phyloP scores from a whole-genome alignment of 2,113 vertebrate species.

The Phylloscopus trochiloides region DNA sequence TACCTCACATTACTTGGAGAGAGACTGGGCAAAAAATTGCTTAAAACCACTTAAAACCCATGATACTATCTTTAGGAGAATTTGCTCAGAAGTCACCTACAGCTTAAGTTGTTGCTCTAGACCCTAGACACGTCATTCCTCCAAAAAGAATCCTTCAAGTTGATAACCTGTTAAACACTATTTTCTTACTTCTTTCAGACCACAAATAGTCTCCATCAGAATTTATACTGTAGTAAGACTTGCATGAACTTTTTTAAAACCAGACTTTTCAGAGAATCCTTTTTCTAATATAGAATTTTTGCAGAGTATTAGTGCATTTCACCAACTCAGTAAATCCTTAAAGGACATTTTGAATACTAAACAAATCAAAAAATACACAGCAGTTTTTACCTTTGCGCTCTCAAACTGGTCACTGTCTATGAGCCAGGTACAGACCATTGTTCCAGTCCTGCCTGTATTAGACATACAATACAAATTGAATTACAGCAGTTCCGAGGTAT shows the following conservation, averaged over 20 bases:
- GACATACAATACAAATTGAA: neutral
- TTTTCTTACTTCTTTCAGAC: neutral
- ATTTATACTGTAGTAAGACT: neutral
- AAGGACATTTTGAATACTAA: neutral
- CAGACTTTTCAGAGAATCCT: neutral
- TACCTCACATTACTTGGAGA: neutral
- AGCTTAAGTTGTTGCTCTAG: neutral
- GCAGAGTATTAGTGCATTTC: neutral
- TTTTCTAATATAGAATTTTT: neutral
- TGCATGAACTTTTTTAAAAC: neutral
- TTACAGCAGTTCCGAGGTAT: neutral
- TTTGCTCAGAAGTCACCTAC: neutral
- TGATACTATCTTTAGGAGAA: neutral
- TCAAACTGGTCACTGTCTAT: slow-evolving; percentile 87
- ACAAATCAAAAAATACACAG: neutral
- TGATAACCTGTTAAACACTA: neutral
- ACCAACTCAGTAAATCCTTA: neutral
- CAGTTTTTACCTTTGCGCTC: slow-evolving; percentile 83
- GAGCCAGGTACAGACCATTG: slow-evolving; percentile 89
- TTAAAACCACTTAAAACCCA: neutral
- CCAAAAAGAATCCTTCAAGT: neutral
- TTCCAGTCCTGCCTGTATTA: slow-evolving; percentile 89
- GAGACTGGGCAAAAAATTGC: neutral
- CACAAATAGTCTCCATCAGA: neutral
- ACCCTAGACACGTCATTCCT: neutral